phyloP scores from a whole-genome alignment of 2,797 vertebrate genomes.

The Ctenopoma multispine region DNA sequence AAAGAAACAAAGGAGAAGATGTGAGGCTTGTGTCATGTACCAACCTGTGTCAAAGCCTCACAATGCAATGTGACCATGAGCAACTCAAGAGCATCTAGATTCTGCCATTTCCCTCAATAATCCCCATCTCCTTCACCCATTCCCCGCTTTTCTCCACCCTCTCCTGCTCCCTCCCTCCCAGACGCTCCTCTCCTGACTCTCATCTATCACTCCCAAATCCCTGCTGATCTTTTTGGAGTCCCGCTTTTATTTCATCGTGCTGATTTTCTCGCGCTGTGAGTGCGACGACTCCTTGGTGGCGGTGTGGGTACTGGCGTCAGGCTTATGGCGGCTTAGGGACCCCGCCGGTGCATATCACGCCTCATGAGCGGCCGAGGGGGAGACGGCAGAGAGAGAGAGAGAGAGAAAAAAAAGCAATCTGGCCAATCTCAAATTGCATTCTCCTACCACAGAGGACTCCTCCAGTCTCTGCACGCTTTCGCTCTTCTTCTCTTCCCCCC shows the following conservation, averaged over 20 bases:
- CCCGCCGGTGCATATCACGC: constrained; percentile 67
- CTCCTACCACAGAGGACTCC: constrained; percentile 69
- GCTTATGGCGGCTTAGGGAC: constrained; percentile 77
- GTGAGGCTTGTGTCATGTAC: neutral
- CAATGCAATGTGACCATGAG: constrained; percentile 19
- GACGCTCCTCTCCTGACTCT: constrained; percentile 38
- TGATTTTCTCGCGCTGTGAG: constrained; percentile 70
- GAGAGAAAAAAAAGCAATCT: constrained; percentile 77
- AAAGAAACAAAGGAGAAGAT: constrained; percentile 20
- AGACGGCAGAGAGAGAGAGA: neutral
- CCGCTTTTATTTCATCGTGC: constrained; percentile 79
- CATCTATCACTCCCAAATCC: constrained; percentile 78
- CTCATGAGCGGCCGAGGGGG: constrained; percentile 70
- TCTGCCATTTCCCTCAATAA: constrained; percentile 42
- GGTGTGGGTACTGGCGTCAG: constrained; percentile 60
- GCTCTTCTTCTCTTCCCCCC: constrained; percentile 60
- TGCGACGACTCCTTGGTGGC: constrained; percentile 54
- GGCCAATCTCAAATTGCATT: constrained; percentile 82
- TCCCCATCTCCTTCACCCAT: constrained; percentile 58
- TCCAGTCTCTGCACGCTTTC: constrained; percentile 48
- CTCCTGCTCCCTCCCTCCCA: neutral
- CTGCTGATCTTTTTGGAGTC: constrained; percentile 80
- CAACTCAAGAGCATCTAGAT: constrained; percentile 56
- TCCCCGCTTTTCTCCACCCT: constrained; percentile 15
- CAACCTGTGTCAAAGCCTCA: constrained; percentile 9